phyloP scores from a whole-genome alignment of 2,797 vertebrate species.

The Cuculus canorus region DNA sequence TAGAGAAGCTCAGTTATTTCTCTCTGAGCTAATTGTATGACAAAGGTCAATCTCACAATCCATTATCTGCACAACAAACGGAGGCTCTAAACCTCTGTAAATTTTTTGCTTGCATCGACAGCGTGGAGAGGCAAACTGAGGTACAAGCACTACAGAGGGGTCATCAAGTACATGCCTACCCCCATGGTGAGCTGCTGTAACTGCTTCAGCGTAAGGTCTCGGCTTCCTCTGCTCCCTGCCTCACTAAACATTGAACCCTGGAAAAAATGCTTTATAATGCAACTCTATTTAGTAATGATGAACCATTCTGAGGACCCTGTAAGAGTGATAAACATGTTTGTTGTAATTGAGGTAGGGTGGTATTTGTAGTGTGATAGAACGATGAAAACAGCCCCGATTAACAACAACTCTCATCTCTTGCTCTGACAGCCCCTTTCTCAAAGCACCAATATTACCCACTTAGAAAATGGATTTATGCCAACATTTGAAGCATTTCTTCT shows the following conservation, averaged over 20 bases:
- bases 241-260: not conserved
- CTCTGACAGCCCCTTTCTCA: constrained; percentile 61
- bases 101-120: not conserved
- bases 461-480: constrained; percentile 74
- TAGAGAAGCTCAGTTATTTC: not conserved
- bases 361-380: not conserved
- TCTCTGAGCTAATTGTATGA: not conserved
- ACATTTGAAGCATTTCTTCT: constrained; percentile 68
- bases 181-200: not conserved
- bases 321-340: constrained; percentile 46
- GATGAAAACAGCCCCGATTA: constrained; percentile 66
- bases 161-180: not conserved
- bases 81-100: not conserved
- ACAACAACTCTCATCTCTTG: constrained; percentile 51
- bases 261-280: not conserved
- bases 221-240: not conserved
- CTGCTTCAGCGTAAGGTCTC: not conserved
- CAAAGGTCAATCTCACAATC: not conserved
- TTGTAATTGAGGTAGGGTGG: constrained; percentile 25
- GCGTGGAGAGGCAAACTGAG: not conserved
- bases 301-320: not conserved
- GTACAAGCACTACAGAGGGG: not conserved
- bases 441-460: constrained; percentile 72
- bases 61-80: not conserved
- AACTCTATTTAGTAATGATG: not conserved